A percentile compares a stretch with the other conserved stretches of the same genome.
These are phyloP conservation scores for Pachypanchax playfairii DNA, from an alignment of 2,113 vertebrate species.

Conservation along the genomic window DNA sequence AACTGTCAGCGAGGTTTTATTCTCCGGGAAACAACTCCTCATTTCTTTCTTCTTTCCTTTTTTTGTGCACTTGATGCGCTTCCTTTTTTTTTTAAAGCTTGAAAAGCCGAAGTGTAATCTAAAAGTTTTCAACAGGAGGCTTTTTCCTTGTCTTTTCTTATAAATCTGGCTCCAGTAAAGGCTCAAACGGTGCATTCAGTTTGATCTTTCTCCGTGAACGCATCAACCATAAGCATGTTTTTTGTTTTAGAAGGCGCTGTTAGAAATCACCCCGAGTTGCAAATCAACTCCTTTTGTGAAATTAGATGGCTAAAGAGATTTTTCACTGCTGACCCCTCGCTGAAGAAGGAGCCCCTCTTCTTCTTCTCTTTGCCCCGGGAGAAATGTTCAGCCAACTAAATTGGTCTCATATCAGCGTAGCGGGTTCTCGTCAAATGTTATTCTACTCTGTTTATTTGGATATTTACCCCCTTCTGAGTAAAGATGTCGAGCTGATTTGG, in stretches of 20 bases:
- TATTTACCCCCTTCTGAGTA: conserved; percentile 63
- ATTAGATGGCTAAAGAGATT: conserved; percentile 49
- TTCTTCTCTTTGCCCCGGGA: conserved; percentile 24
- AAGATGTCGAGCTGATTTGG: conserved; percentile 61
- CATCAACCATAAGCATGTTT: conserved; percentile 37
- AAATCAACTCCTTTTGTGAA: conserved; percentile 42
- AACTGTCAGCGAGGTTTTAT: conserved; percentile 51
- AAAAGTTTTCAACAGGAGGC: conserved; percentile 9
- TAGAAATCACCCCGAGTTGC: conserved; percentile 26
- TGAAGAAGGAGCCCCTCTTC: conserved; percentile 42
- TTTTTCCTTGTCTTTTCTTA: conserved; percentile 20
- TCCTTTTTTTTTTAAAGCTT: conserved; percentile 8
- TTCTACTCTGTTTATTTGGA: conserved; percentile 66
- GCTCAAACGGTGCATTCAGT: conserved; percentile 23
- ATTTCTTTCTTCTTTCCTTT: conserved; percentile 13
- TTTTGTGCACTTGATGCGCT: conserved; percentile 17
- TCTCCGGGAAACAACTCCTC: conserved; percentile 11
- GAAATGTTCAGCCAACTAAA: conserved; percentile 58
- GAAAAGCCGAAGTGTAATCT: conserved; percentile 10
- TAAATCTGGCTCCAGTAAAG: conserved; percentile 3
- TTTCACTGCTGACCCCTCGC: conserved; percentile 21
- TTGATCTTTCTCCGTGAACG: conserved; percentile 32
- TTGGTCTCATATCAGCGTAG: conserved; percentile 54
- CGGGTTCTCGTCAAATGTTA: conserved; percentile 53
- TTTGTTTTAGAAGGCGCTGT: conserved; percentile 55